Evolutionary conservation across 2,797 vertebrate species (phyloP).

Genomic region (Balearica regulorum): DNA sequence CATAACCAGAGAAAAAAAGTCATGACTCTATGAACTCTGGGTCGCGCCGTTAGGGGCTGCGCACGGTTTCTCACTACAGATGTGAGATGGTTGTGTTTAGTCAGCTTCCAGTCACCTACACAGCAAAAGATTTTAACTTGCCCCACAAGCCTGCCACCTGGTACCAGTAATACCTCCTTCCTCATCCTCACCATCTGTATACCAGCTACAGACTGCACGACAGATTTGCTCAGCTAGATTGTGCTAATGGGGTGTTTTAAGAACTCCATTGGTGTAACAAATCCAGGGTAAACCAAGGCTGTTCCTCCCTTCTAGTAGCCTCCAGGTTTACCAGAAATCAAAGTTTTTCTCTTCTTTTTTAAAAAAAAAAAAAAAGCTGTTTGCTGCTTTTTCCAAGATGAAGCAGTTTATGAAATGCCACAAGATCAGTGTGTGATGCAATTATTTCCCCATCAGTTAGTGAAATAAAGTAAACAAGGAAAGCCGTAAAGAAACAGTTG

Average conservation of each 20-base stretch:
- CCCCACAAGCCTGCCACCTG: neutral
- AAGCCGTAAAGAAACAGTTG: constrained; percentile 29
- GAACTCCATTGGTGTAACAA: neutral
- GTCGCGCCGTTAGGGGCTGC: neutral
- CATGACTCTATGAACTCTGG: neutral
- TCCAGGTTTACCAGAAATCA: constrained; percentile 1
- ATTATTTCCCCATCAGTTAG: constrained; percentile 44
- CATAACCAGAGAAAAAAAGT: neutral
- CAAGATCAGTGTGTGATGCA: constrained; percentile 23
- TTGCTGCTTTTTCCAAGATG: constrained; percentile 23
- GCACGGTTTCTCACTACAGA: neutral
- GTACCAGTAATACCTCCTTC: neutral
- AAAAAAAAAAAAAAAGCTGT: neutral
- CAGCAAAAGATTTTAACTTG: neutral
- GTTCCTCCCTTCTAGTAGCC: neutral
- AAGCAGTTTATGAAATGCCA: constrained; percentile 2
- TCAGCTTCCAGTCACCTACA: neutral
- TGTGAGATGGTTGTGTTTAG: neutral
- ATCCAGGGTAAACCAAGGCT: neutral
- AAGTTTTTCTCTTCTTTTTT: neutral
- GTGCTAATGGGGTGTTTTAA: neutral
- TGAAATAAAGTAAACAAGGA: constrained; percentile 38
- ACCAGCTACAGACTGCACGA: neutral
- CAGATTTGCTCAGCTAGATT: neutral
- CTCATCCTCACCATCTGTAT: neutral